Percentiles rank a stretch among this genome's conserved stretches.
Evolutionary conservation across 2,113 vertebrate genomes (phyloP).

Genomic region (Psephotus haematonotus): DNA sequence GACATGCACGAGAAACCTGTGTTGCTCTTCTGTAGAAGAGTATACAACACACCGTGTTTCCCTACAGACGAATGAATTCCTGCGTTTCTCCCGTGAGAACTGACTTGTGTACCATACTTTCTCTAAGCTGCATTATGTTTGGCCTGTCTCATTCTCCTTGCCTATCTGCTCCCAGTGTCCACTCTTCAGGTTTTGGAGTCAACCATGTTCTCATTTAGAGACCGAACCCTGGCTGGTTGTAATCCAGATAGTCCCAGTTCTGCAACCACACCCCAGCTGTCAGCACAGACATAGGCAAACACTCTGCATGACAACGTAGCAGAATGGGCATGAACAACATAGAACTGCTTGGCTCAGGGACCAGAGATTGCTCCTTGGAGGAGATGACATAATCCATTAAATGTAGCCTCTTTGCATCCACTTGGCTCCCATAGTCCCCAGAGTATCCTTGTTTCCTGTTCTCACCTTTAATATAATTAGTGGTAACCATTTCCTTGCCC

Average conservation of each 20-base stretch:
- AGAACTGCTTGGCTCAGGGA: neutral
- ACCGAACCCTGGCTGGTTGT: neutral
- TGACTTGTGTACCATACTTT: neutral
- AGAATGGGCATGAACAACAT: neutral
- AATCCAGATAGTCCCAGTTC: neutral
- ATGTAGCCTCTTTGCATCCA: neutral
- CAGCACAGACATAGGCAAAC: neutral
- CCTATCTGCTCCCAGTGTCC: neutral
- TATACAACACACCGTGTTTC: neutral
- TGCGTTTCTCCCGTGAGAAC: neutral
- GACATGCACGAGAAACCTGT: neutral
- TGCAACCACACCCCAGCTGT: neutral
- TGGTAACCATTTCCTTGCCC: neutral
- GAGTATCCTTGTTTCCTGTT: neutral
- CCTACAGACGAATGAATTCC: neutral
- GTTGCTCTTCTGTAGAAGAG: neutral
- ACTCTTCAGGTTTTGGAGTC: neutral
- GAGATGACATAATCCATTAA: neutral
- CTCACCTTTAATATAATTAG: neutral
- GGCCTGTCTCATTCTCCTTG: neutral
- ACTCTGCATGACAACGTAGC: neutral
- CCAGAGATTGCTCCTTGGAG: neutral
- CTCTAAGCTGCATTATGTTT: neutral
- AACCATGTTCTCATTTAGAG: neutral
- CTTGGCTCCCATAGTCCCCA: neutral